Percentiles rank a stretch among this genome's conserved stretches.
phyloP scores from a whole-genome alignment of 2,888 invertebrate genomes.

The Andrena marginata region DNA sequence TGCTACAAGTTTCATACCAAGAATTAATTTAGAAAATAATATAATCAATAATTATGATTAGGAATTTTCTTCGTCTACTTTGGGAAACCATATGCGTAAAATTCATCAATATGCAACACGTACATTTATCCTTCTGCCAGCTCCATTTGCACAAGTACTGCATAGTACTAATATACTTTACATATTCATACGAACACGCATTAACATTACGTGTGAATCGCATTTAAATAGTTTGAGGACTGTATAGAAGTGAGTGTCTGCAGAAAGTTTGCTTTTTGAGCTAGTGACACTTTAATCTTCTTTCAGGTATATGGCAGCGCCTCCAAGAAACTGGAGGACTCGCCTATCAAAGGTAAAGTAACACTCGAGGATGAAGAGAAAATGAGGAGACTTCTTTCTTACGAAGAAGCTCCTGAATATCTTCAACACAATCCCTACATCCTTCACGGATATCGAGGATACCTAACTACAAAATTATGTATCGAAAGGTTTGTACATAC shows the following conservation, averaged over 20 bases:
- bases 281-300: not conserved
- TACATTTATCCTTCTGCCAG: not conserved
- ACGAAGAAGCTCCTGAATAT: conserved; percentile 91
- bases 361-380: conserved; percentile 79
- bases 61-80: too few species aligned
- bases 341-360: conserved; percentile 76
- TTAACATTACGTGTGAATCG: not conserved
- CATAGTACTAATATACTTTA: not conserved
- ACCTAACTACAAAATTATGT: conserved; percentile 93
- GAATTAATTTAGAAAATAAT: too few species aligned
- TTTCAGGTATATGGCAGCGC: conserved; percentile 27
- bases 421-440: conserved; percentile 95
- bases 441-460: conserved; percentile 93
- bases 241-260: too few species aligned
- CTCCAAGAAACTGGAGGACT: conserved; percentile 67
- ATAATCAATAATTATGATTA: too few species aligned
- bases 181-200: not conserved
- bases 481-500: conserved; percentile 90
- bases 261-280: too few species aligned
- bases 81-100: not conserved
- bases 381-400: conserved; percentile 82
- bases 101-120: not conserved
- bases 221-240: too few species aligned
- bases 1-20: too few species aligned
- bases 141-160: not conserved